These are phyloP conservation scores for Hafferia zeledoni DNA, from an alignment of 2,797 vertebrate species.

Conservation along the genomic window DNA sequence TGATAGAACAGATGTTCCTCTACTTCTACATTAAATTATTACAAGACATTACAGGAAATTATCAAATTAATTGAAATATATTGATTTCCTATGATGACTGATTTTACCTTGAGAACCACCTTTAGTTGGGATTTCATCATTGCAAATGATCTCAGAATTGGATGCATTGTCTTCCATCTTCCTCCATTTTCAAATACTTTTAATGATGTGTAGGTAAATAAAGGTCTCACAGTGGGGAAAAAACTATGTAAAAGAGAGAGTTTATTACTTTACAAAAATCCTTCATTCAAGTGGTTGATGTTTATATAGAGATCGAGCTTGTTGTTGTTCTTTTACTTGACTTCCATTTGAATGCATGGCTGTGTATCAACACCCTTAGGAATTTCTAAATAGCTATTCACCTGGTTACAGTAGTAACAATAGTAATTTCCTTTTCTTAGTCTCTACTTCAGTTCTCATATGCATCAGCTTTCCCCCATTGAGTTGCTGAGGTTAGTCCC, in stretches of 20 bases:
- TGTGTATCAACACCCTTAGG: neutral
- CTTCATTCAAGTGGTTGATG: neutral
- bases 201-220: neutral
- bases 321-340: neutral
- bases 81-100: neutral
- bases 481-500: neutral
- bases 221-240: neutral
- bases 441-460: neutral
- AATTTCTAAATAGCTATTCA: conserved; percentile 4
- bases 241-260: neutral
- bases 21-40: neutral
- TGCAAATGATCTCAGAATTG: neutral
- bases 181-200: neutral
- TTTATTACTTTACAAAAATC: neutral
- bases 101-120: neutral
- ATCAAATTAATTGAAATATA: neutral
- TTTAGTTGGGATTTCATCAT: neutral
- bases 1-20: neutral
- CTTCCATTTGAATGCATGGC: neutral
- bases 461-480: neutral
- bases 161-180: neutral
- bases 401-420: neutral
- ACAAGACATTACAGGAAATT: neutral
- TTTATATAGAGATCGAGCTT: neutral
- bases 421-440: neutral